phyloP scores from a whole-genome alignment of 2,797 vertebrate genomes.

The Neosilurus hyrtlii region DNA sequence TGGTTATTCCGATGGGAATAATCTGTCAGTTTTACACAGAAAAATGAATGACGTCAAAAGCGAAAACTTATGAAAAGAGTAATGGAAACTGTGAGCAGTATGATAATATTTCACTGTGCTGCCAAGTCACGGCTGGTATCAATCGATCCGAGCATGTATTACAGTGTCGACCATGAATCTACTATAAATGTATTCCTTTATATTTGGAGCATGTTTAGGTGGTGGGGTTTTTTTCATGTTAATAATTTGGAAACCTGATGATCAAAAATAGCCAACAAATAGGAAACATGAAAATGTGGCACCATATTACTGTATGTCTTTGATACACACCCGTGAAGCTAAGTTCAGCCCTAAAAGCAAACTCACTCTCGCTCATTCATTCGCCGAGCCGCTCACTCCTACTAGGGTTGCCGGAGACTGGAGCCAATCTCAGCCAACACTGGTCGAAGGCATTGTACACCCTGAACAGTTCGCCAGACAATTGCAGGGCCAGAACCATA shows the following conservation, averaged over 20 bases:
- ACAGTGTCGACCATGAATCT: background rate
- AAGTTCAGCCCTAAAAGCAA: too few relatives aligned
- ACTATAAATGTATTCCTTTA: background rate
- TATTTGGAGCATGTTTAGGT: background rate
- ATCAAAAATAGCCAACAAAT: background rate
- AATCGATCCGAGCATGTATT: background rate
- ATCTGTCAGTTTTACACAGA: slow-evolving; percentile 41
- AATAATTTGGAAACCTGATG: background rate
- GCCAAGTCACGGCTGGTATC: slow-evolving; percentile 42
- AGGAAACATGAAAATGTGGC: background rate
- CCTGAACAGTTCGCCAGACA: too few relatives aligned
- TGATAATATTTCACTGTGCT: slow-evolving; percentile 50
- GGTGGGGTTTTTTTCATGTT: background rate
- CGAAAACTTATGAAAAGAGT: slow-evolving; percentile 45
- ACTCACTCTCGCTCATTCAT: too few relatives aligned
- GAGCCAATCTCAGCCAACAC: too few relatives aligned
- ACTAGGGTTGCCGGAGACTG: too few relatives aligned
- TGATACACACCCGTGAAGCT: background rate
- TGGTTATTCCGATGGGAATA: slow-evolving; percentile 46
- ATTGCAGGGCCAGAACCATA: too few relatives aligned
- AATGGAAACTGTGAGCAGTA: slow-evolving; percentile 64
- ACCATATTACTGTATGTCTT: background rate
- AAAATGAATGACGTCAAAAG: slow-evolving; percentile 45
- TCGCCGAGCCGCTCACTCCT: too few relatives aligned
- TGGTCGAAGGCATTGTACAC: too few relatives aligned